A percentile compares a stretch with the other conserved stretches of the same genome.
Conservation (phyloP, 2,888 invertebrate genomes). For the Ommatoiulus sabulosus region DNA sequence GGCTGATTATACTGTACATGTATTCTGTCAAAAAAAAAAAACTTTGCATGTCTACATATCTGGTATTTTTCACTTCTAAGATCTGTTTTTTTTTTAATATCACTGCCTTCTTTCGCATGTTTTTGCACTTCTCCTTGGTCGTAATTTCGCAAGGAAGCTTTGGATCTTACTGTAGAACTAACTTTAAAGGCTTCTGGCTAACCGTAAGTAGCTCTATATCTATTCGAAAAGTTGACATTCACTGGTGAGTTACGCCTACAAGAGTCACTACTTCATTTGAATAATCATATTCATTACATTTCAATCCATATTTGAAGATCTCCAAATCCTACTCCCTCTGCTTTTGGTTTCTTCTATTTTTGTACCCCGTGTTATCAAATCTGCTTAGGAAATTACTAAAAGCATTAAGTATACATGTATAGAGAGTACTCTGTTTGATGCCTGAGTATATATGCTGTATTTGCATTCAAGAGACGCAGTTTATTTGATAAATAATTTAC, state of each 20-base stretch:
- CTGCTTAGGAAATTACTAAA: background rate
- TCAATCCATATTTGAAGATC: background rate
- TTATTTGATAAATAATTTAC: background rate
- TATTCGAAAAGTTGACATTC: background rate
- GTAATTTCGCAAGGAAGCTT: background rate
- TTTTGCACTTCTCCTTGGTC: background rate
- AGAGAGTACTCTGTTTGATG: background rate
- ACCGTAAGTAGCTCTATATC: slow-evolving; percentile 1
- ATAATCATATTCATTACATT: slow-evolving; percentile 20
- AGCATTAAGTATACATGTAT: background rate
- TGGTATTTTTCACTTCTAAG: background rate
- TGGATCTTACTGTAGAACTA: background rate
- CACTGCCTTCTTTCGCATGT: background rate
- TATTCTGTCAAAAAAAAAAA: background rate
- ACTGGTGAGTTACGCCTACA: background rate
- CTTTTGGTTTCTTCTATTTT: background rate
- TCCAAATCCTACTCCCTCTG: background rate
- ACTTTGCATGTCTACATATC: no score
- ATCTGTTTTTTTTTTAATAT: background rate
- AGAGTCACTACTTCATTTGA: background rate
- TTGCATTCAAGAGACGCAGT: background rate
- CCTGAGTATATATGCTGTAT: background rate
- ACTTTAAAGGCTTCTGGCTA: background rate
- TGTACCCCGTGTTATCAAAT: background rate
- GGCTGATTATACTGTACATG: background rate